Evolutionary conservation across 1,140 invertebrate genomes (phyloP).

Genomic region (Drosophila tristis): DNA sequence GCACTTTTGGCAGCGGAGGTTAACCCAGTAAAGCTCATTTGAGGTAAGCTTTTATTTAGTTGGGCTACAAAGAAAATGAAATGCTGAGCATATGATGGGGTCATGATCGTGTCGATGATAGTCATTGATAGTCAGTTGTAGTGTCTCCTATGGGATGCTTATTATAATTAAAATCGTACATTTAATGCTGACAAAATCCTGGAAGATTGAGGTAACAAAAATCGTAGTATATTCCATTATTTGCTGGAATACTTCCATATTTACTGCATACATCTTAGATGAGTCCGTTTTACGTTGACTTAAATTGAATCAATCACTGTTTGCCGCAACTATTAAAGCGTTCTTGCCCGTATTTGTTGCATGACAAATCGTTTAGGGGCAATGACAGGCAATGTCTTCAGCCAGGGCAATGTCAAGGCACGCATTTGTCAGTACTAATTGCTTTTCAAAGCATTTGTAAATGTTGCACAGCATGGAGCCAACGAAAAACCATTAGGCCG

Average conservation of each 20-base stretch:
- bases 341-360: neutral
- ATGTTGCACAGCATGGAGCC: conserved; percentile 15
- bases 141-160: too few species aligned
- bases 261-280: too few species aligned
- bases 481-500: conserved; percentile 23
- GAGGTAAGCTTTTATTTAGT: conserved; percentile 4
- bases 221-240: too few species aligned
- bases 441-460: conserved; percentile 63
- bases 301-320: conserved; percentile 22
- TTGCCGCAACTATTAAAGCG: conserved; percentile 4
- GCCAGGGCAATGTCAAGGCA: conserved; percentile 42
- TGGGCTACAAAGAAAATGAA: neutral
- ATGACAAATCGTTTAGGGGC: conserved; percentile 46
- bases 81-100: neutral
- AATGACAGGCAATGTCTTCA: conserved; percentile 51
- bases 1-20: conserved; percentile 39
- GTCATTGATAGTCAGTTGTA: too few species aligned
- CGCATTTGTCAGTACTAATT: conserved; percentile 71
- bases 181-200: too few species aligned
- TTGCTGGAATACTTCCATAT: too few species aligned
- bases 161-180: too few species aligned
- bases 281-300: too few species aligned
- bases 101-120: too few species aligned
- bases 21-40: conserved; percentile 20
- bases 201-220: too few species aligned